These are phyloP conservation scores for Phrynocephalus forsythii DNA, from an alignment of 2,797 vertebrate species.

Conservation along the genomic window DNA sequence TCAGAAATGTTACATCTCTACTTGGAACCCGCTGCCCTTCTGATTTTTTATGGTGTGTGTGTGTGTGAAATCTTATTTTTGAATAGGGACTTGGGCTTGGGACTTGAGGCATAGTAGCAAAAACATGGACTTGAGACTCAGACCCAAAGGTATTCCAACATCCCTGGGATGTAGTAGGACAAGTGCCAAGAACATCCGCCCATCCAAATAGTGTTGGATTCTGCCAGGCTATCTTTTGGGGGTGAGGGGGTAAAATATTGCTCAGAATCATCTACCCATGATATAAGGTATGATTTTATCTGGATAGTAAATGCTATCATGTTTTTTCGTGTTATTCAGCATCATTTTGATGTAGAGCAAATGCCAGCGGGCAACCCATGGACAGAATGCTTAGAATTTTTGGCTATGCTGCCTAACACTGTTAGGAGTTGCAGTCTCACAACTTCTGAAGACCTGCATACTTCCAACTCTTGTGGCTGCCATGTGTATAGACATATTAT, in stretches of 20 bases:
- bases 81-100: no score
- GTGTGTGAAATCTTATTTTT: no score
- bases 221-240: not conserved
- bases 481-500: not conserved
- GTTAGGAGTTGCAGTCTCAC: not conserved
- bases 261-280: not conserved
- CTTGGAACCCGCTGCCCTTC: no score
- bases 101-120: no score
- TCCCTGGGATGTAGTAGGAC: no score
- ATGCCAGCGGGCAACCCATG: not conserved
- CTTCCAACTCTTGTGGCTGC: not conserved
- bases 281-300: not conserved
- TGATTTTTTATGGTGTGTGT: no score
- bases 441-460: not conserved
- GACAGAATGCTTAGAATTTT: not conserved
- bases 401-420: not conserved
- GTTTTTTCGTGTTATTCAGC: not conserved
- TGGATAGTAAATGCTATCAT: not conserved
- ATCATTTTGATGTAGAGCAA: not conserved
- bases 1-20: no score
- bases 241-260: not conserved
- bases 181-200: no score
- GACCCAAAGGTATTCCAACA: no score
- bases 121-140: no score
- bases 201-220: no score